Base-by-base conservation (phyloP, 1,140 invertebrate genomes). In the Pseudomyrmex dendroicus region DNA sequence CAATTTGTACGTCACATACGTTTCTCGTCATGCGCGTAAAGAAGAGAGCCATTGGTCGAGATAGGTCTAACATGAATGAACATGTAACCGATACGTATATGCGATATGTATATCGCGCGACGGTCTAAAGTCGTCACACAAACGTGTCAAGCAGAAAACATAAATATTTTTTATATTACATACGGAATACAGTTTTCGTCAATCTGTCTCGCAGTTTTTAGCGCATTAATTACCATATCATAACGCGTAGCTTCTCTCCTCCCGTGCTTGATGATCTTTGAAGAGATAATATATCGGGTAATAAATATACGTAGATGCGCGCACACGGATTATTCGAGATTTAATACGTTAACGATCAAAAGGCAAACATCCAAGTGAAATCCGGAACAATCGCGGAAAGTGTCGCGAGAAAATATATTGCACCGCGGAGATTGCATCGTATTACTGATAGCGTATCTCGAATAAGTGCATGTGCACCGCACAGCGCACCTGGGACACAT, bases 371-470 rank as follows among this genome's bases (percentile, higher is more conserved):
- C 12, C 52, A 9, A 13, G 8, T 35, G 17, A 17, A 70, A 48
- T 68, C 12, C 54, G 66, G 66, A 25, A 80, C 76, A 80, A 80
- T 80, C 54, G 76, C 54, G 54, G 62, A 61, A 80, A 72, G 15
- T 72, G 66, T 80, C 76, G 66, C 76, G 46, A 57, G 54, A 80
- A 35, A 72, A 80, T 57, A 12, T 50, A 80, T 80, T 59, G 76
- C 44, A 80, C 76, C 76, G n/a, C 64, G 54, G 66, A 80, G 66
- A 80, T 80, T 59, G 76, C 56, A 25, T 66, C 15, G 76, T 61
- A 80, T 80, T 80, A 80, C 76, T 59, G 76, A 80, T 80, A 80
- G 76, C 76, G 66, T 35, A 78, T 67, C 66, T 50, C 54, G 66
- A 80, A 80, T 72, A 72, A 80, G 66, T 80, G 76, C 66, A 80